Conservation (phyloP, 1,140 invertebrate species). For the Eumeta japonica region DNA sequence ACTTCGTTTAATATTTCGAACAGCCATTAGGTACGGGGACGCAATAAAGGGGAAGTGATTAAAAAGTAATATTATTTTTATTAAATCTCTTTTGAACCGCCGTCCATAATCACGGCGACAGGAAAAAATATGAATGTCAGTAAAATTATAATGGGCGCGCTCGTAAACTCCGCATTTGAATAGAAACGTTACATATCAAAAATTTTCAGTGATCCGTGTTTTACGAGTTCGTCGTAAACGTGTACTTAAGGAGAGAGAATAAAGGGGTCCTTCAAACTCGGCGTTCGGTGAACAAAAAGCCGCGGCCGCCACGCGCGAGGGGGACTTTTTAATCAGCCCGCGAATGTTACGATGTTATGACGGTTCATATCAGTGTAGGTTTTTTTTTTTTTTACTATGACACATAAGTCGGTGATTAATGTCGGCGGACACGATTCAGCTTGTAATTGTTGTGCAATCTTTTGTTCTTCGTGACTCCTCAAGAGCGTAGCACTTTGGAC, state of each 20-base stretch:
- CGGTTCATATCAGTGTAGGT: too few relatives aligned
- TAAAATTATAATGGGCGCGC: slow-evolving; percentile 50
- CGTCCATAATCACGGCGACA: slow-evolving; percentile 37
- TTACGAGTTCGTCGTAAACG: slow-evolving; percentile 55
- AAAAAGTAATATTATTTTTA: slow-evolving; percentile 49
- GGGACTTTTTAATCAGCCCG: slow-evolving; percentile 37
- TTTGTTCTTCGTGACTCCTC: too few relatives aligned
- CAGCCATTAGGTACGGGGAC: too few relatives aligned
- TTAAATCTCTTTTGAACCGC: slow-evolving; percentile 46
- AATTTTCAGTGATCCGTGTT: slow-evolving; percentile 57
- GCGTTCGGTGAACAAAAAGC: slow-evolving; percentile 51
- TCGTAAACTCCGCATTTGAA: slow-evolving; percentile 55
- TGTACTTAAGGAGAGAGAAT: slow-evolving; percentile 50
- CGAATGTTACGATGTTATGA: slow-evolving; percentile 18
- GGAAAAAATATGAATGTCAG: slow-evolving; percentile 47
- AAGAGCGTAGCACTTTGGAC: too few relatives aligned
- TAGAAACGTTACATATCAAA: slow-evolving; percentile 58
- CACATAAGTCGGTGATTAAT: too few relatives aligned
- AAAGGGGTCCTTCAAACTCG: slow-evolving; percentile 35
- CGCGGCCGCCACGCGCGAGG: too few relatives aligned
- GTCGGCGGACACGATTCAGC: too few relatives aligned
- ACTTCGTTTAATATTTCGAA: too few relatives aligned
- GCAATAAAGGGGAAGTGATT: slow-evolving; percentile 47
- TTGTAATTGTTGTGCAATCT: too few relatives aligned
- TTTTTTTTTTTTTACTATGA: too few relatives aligned